These are phyloP conservation scores for Phyto melanocephala DNA, from an alignment of 2,888 invertebrate genomes.

Conservation along the genomic window DNA sequence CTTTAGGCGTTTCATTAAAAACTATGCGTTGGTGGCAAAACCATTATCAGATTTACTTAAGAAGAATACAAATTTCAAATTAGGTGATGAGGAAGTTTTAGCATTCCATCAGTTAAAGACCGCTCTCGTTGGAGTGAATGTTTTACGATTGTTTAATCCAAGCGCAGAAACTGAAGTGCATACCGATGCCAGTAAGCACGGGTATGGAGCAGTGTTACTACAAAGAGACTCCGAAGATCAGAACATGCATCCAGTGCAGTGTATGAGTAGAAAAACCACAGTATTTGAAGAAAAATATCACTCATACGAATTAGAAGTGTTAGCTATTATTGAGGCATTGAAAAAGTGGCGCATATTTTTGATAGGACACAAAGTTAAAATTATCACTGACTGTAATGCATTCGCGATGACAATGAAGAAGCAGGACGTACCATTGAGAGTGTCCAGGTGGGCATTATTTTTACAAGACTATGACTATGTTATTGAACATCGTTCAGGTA, in stretches of 20 bases:
- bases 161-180: no score
- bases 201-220: neutral
- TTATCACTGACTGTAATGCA: conserved; percentile 62
- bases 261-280: neutral
- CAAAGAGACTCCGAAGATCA: neutral
- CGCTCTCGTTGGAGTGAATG: neutral
- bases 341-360: conserved; percentile 65
- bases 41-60: neutral
- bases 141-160: neutral
- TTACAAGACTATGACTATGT: conserved; percentile 53
- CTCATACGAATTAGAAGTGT: no score
- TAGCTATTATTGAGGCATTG: conserved; percentile 66
- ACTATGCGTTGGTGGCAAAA: neutral
- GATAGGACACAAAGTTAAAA: conserved; percentile 50
- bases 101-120: neutral
- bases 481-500: conserved; percentile 55
- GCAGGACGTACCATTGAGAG: conserved; percentile 45
- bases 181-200: neutral
- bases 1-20: neutral
- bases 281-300: conserved; percentile 10
- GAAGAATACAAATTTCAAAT: neutral
- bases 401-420: conserved; percentile 58
- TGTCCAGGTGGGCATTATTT: conserved; percentile 50
- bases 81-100: neutral
- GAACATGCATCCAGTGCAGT: neutral